Percentiles rank a stretch among this genome's conserved stretches.
These are phyloP conservation scores for Pseudopipra pipra DNA, from an alignment of 2,113 vertebrate species.

Conservation along the genomic window DNA sequence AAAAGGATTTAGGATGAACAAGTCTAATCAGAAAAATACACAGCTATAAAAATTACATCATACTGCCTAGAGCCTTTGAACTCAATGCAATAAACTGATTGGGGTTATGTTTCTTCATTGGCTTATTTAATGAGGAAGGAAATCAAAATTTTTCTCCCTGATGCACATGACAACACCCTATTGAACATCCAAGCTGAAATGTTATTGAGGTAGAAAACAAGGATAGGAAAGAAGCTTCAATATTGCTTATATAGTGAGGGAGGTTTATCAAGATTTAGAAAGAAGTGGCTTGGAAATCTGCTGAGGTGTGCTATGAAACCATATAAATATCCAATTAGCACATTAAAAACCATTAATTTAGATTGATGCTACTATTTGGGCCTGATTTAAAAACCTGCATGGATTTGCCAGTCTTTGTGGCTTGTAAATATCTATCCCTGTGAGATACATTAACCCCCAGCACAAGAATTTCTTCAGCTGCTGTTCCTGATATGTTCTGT, in stretches of 20 bases:
- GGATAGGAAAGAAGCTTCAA: neutral
- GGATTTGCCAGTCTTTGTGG: neutral
- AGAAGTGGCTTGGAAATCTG: neutral
- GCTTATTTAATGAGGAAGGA: constrained; percentile 2
- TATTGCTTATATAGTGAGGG: neutral
- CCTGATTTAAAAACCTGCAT: neutral
- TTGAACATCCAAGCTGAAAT: neutral
- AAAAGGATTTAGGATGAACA: neutral
- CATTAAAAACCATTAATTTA: neutral
- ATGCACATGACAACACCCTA: neutral
- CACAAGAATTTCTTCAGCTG: neutral
- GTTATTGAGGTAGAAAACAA: neutral
- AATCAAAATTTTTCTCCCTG: neutral
- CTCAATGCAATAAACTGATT: neutral
- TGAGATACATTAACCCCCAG: neutral
- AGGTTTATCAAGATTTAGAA: neutral
- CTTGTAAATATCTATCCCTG: neutral
- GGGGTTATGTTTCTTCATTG: neutral
- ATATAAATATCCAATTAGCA: neutral
- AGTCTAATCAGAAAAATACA: neutral
- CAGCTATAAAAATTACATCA: neutral
- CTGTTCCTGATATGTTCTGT: neutral
- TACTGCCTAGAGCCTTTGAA: neutral
- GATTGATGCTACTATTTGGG: neutral
- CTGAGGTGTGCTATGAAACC: neutral